These are phyloP conservation scores for Peromyscus eremicus DNA, from an alignment of 2,797 vertebrate species.

Conservation along the genomic window DNA sequence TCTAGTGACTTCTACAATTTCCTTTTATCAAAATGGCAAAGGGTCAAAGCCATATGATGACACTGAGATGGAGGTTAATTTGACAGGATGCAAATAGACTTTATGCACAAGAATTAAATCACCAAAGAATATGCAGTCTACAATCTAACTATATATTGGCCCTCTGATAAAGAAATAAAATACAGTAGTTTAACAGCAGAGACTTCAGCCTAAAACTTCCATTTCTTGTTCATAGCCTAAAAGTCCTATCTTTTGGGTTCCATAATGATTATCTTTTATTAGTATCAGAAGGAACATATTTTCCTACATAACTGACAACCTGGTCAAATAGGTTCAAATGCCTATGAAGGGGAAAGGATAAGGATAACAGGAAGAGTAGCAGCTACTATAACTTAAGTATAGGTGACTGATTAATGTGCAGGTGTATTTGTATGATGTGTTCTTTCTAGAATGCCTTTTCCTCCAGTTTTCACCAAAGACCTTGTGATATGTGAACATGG, in stretches of 20 bases:
- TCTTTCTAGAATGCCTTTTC: neutral
- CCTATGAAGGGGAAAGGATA: neutral
- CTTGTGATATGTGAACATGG: conserved; percentile 1
- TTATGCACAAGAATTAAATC: conserved; percentile 4
- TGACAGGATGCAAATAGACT: neutral
- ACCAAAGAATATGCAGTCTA: neutral
- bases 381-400: neutral
- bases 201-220: conserved; percentile 20
- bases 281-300: conserved; percentile 40
- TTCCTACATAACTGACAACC: conserved; percentile 3
- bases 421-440: neutral
- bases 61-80: neutral
- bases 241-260: neutral
- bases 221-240: conserved; percentile 43
- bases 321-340: conserved; percentile 17
- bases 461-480: neutral
- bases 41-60: neutral
- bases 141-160: neutral
- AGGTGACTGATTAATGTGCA: neutral
- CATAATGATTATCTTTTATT: conserved; percentile 24
- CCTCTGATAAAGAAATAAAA: neutral
- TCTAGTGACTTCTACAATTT: neutral
- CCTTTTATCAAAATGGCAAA: conserved; percentile 29
- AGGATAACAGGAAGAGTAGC: neutral
- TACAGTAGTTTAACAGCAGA: neutral